Conservation (phyloP, 2,113 vertebrate genomes). For the Heterochromis multidens region DNA sequence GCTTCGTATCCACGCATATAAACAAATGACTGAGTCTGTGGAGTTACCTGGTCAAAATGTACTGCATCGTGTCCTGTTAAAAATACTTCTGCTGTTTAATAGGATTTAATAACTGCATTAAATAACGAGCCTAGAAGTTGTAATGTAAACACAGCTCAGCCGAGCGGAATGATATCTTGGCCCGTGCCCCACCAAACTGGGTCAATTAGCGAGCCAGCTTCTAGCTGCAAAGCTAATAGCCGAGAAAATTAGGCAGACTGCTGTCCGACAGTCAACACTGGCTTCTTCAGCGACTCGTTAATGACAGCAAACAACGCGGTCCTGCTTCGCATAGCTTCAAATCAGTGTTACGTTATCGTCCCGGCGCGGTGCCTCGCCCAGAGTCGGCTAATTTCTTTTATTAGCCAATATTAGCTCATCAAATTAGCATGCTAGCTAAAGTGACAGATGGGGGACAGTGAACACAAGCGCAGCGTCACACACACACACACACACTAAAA, state of each 20-base stretch:
- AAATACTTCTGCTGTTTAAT: neutral
- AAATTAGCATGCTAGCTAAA: conserved; percentile 67
- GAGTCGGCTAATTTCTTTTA: conserved; percentile 43
- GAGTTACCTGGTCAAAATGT: neutral
- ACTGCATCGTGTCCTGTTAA: neutral
- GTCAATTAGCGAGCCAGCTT: conserved; percentile 53
- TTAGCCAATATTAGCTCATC: conserved; percentile 50
- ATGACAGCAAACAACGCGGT: neutral
- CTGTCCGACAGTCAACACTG: neutral
- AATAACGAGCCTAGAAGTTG: neutral
- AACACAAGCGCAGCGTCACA: conserved; percentile 9
- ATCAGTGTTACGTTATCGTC: neutral
- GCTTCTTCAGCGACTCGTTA: neutral
- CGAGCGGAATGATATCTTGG: conserved; percentile 29
- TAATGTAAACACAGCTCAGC: conserved; percentile 34
- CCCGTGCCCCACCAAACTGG: conserved; percentile 43
- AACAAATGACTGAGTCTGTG: neutral
- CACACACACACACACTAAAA: neutral
- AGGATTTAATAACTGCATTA: neutral
- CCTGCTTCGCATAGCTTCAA: too few species aligned
- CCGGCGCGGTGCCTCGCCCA: neutral
- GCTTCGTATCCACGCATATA: too few species aligned
- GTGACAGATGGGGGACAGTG: conserved; percentile 26
- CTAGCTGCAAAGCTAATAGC: conserved; percentile 60
- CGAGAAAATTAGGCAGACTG: conserved; percentile 61